Conservation (phyloP, 1,140 invertebrate genomes). For the Cepaea nemoralis region DNA sequence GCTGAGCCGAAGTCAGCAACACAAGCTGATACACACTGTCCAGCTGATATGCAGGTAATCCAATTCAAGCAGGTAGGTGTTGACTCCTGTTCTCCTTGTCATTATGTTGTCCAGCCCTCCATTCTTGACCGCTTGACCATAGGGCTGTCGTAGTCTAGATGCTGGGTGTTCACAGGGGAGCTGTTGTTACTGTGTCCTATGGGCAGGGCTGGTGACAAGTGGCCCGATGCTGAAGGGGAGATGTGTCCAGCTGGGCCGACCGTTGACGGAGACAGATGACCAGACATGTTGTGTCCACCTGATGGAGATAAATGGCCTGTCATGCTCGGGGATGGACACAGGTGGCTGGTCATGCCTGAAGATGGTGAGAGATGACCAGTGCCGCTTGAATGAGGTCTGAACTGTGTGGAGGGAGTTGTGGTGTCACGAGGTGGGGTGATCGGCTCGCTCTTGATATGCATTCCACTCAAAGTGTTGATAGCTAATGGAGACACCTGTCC, state of each 20-base stretch:
- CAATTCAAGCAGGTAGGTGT: constrained; percentile 8
- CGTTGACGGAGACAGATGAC: constrained; percentile 39
- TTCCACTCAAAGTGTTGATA: constrained; percentile 86
- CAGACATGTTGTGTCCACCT: constrained; percentile 43
- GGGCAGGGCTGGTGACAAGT: constrained; percentile 53
- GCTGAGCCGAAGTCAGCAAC: background rate
- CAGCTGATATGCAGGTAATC: constrained; percentile 27
- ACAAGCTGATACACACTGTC: background rate
- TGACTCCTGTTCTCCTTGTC: constrained; percentile 7
- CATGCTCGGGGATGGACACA: constrained; percentile 57
- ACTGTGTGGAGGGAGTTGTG: constrained; percentile 64
- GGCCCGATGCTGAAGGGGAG: constrained; percentile 31
- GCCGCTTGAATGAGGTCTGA: constrained; percentile 58
- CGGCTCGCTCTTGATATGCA: constrained; percentile 94
- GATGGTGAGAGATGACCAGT: constrained; percentile 48
- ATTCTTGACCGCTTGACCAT: constrained; percentile 64
- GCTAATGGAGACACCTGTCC: constrained; percentile 74
- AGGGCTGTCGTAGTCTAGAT: constrained; percentile 64
- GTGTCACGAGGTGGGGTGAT: constrained; percentile 88
- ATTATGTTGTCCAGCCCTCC: constrained; percentile 63
- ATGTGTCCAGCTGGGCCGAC: constrained; percentile 35
- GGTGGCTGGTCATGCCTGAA: constrained; percentile 55
- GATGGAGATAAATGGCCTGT: constrained; percentile 52
- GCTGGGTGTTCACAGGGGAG: constrained; percentile 51
- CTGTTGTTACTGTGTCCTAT: constrained; percentile 50